Percentiles rank a stretch among this genome's conserved stretches.
These are phyloP conservation scores for Guaruba guarouba DNA, from an alignment of 2,113 vertebrate species.

Conservation along the genomic window DNA sequence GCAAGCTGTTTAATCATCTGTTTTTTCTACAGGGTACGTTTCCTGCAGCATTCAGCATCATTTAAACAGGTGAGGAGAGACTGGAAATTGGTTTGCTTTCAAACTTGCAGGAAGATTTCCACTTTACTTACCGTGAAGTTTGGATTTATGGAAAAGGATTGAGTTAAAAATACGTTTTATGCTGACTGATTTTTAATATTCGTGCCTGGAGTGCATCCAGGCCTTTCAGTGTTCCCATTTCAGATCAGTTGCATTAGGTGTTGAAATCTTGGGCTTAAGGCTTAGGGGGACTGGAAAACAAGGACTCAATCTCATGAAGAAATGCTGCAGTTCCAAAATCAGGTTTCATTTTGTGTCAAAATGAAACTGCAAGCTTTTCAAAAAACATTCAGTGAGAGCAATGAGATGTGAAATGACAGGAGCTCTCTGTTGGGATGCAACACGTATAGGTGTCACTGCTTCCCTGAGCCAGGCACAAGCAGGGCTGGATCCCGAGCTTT, in stretches of 20 bases:
- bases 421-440: fast-evolving
- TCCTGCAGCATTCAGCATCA: neutral
- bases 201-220: neutral
- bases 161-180: neutral
- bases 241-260: neutral
- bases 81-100: neutral
- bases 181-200: neutral
- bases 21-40: constrained; percentile 3
- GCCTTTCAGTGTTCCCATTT: neutral
- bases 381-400: neutral
- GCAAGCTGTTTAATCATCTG: neutral
- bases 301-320: neutral
- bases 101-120: neutral
- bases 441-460: fast-evolving
- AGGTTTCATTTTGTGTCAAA: neutral
- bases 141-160: neutral
- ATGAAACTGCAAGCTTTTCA: neutral
- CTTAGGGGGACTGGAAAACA: neutral
- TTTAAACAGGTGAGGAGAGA: neutral
- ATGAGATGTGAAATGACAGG: neutral
- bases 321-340: neutral
- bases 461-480: neutral
- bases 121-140: neutral
- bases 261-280: neutral
- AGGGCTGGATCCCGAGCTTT: neutral